phyloP scores from a whole-genome alignment of 1,140 invertebrate species.

The Drosophila watanabei region DNA sequence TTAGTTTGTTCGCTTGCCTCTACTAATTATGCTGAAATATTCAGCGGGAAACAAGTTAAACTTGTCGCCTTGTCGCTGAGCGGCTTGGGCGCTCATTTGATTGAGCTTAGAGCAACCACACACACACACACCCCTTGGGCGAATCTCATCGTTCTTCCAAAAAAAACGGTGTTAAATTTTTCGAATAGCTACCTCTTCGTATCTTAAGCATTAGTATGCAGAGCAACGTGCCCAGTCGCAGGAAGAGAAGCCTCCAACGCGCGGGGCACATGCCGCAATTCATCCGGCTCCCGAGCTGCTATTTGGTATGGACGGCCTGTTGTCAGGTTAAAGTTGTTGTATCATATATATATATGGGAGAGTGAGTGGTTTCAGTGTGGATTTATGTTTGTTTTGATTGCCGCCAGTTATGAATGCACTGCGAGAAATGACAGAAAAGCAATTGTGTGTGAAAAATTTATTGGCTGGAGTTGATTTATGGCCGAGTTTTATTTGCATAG shows the following conservation, averaged over 20 bases:
- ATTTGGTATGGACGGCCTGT: constrained; percentile 65
- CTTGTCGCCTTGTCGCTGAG: constrained; percentile 48
- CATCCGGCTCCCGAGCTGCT: constrained; percentile 33
- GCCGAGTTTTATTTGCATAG: background rate
- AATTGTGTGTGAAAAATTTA: background rate
- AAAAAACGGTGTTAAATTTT: constrained; percentile 70
- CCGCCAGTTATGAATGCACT: constrained; percentile 39
- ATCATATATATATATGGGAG: constrained; percentile 41
- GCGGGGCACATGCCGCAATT: constrained; percentile 65
- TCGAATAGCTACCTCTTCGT: constrained; percentile 50
- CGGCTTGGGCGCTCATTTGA: constrained; percentile 32
- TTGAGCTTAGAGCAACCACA: constrained; percentile 40
- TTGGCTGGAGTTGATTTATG: background rate
- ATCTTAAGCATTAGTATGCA: constrained; percentile 71
- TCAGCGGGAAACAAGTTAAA: constrained; percentile 70
- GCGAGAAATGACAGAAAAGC: background rate
- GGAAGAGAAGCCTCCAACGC: constrained; percentile 47
- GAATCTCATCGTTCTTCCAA: constrained; percentile 32
- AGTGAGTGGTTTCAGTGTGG: constrained; percentile 31
- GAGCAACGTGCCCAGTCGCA: constrained; percentile 49
- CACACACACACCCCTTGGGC: constrained; percentile 24
- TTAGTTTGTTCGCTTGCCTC: constrained; percentile 55
- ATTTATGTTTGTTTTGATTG: constrained; percentile 62
- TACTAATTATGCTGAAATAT: constrained; percentile 61
- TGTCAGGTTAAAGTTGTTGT: constrained; percentile 57